Conservation (phyloP, 2,888 invertebrate species). For the Periphyllus acericola region DNA sequence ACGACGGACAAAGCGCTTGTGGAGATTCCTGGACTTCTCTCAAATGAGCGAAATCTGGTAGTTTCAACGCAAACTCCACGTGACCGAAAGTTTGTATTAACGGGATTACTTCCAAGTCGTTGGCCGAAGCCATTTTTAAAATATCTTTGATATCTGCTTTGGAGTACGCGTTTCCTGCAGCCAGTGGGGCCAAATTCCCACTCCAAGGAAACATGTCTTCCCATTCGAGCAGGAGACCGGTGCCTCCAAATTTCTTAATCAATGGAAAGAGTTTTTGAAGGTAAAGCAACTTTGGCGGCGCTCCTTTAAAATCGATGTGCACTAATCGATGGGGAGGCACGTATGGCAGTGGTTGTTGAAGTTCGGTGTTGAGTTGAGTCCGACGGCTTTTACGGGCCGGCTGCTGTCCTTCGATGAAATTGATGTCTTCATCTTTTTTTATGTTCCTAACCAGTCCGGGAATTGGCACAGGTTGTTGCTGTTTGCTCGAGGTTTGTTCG, state of each 20-base stretch:
- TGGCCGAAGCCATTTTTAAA: slow-evolving; percentile 70
- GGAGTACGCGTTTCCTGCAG: slow-evolving; percentile 74
- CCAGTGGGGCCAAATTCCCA: slow-evolving; percentile 71
- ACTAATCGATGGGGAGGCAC: slow-evolving; percentile 73
- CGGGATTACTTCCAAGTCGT: slow-evolving; percentile 77
- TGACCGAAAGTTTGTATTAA: slow-evolving; percentile 83
- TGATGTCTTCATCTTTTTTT: slow-evolving; percentile 21
- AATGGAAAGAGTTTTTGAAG: slow-evolving; percentile 72
- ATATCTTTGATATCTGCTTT: slow-evolving; percentile 70
- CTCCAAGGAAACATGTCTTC: slow-evolving; percentile 85
- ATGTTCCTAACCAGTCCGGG: slow-evolving; percentile 22
- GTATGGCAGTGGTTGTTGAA: slow-evolving; percentile 67
- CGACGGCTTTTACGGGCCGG: slow-evolving; percentile 41
- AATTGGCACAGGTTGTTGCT: slow-evolving; percentile 14
- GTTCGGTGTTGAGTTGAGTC: slow-evolving; percentile 66
- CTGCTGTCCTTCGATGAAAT: slow-evolving; percentile 46
- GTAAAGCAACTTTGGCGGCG: slow-evolving; percentile 75
- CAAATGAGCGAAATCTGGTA: slow-evolving; percentile 72
- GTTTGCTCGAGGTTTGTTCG: not conserved
- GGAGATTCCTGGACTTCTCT: slow-evolving; percentile 77
- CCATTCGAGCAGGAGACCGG: slow-evolving; percentile 80
- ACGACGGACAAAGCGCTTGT: slow-evolving; percentile 78
- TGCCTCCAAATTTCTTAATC: slow-evolving; percentile 75
- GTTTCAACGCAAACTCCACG: slow-evolving; percentile 78
- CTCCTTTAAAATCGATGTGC: slow-evolving; percentile 82